Base-by-base conservation (phyloP, 2,888 invertebrate species). In the Amiota minor region DNA sequence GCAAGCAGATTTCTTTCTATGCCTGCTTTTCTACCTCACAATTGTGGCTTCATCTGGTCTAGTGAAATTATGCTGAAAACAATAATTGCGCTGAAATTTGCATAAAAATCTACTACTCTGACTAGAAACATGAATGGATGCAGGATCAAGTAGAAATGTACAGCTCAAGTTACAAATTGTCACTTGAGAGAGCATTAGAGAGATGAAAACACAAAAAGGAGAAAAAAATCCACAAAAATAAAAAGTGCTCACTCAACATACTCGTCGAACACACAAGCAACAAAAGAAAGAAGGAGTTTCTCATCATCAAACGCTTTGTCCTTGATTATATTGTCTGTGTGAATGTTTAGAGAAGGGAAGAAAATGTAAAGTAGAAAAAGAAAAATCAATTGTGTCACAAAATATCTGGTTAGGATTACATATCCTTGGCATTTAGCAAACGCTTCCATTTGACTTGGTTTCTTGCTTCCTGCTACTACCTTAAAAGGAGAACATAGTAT, bases 1-100 rank as follows among this genome's bases (percentile, higher is more conserved):
- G 86, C 80, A 75, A 83, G 81, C 82, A 79, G 78, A 78, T 76
- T 75, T 78, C 73, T 76, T 76, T 74, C 75, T 53, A 16, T n/a
- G 53, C 73, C 71, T 77, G 11, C 47, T 35, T 16, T 74, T 75
- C 68, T 77, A 72, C 73, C 80, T 75, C 72, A 16, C 45, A 16
- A 6, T 16, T 4, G 2, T 59, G 20, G 61, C 61, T 59, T 16
- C 16, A 14, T 53, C 59, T 9, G 59, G 18, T 59, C 20, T 59
- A 16, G 18, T 20, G 12, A 49, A 65, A 50, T 65, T 45, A 64
- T 45, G 53, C 35, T 75, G 77, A 76, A 77, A 75, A 74, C 77
- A 80, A 81, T 83, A 84, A 84, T 83, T 80, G 81, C 75, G 77
- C 78, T 80, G 70, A 82, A 79, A 86, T 86, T 87, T 86, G 87